These are phyloP conservation scores for Naso thynnoides DNA, from an alignment of 2,797 vertebrate genomes.

Conservation along the genomic window DNA sequence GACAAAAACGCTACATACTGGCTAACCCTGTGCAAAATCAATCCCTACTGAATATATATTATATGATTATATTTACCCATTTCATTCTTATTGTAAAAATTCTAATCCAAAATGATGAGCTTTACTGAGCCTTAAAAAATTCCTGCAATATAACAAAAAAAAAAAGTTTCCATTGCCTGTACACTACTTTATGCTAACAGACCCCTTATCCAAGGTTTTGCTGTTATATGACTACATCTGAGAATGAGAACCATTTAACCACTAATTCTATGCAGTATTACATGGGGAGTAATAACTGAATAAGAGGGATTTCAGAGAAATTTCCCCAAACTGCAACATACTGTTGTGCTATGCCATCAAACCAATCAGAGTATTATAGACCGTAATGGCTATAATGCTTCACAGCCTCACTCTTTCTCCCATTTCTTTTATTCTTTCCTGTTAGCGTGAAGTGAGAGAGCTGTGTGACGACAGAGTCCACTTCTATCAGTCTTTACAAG, in stretches of 20 bases:
- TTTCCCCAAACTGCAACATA: neutral
- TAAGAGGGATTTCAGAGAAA: neutral
- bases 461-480: slow-evolving; percentile 81
- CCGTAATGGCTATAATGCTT: neutral
- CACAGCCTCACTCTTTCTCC: neutral
- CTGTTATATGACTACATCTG: neutral
- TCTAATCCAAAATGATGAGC: neutral
- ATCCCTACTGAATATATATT: neutral
- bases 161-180: neutral
- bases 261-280: too few species aligned
- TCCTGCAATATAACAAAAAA: neutral
- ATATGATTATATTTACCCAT: neutral
- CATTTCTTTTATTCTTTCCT: neutral
- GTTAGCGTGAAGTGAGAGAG: slow-evolving; percentile 81
- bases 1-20: neutral
- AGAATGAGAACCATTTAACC: too few species aligned
- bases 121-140: neutral
- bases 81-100: neutral
- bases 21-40: neutral
- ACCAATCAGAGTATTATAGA: neutral
- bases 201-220: neutral
- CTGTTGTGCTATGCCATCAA: neutral
- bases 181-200: neutral
- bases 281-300: neutral
- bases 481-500: slow-evolving; percentile 85